Evolutionary conservation across 2,113 vertebrate genomes (phyloP), one percentile per base, ranked within the genome.

Genomic region (Desmodus rotundus): DNA sequence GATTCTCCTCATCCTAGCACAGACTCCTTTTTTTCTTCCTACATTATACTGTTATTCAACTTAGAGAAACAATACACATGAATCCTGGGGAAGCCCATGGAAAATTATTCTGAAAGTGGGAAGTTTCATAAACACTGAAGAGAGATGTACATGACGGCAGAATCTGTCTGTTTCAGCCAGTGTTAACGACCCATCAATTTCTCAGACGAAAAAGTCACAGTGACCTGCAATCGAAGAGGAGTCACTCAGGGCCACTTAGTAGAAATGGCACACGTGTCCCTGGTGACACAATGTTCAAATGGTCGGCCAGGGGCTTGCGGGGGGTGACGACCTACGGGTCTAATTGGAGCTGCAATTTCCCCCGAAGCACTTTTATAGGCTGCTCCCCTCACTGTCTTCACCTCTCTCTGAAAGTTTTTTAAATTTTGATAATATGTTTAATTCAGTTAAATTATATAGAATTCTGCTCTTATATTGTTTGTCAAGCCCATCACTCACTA

Each of bases 221-320:
- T 95, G 93, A 97, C 93, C 96, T 91, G 61, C 14, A 77, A 61
- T 88, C 88, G 33, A 95, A 95, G 87, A 95, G 50, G 54, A 96
- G 54, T 92, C 84, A 73, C 36, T 90, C 47, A 88, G 81, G 0
- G 70, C 72, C 92, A 96, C 70, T 97, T 96, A 94, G 47, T 95
- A 38, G 81, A 95, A 96, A 93, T 88, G 87, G 90, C 72, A 97
- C 70, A n/a, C 26, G 38, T 61, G 36, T 87, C 36, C 65, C 31
- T 87, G 36, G 58, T 74, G 85, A 88, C 73, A 76, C 3, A 36
- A 16, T n/a, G 19, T 82, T 77, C 50, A 20, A 93, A 63, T 78
- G n/a, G 22, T 31, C 87, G 47, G 31, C 38, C 81, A 92, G 15
- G 11, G 2, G 26, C 56, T 92, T 93, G 20, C 41, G 54, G 38